Base-by-base conservation (phyloP, 2,797 vertebrate species). In the Typhlichthys subterraneus region DNA sequence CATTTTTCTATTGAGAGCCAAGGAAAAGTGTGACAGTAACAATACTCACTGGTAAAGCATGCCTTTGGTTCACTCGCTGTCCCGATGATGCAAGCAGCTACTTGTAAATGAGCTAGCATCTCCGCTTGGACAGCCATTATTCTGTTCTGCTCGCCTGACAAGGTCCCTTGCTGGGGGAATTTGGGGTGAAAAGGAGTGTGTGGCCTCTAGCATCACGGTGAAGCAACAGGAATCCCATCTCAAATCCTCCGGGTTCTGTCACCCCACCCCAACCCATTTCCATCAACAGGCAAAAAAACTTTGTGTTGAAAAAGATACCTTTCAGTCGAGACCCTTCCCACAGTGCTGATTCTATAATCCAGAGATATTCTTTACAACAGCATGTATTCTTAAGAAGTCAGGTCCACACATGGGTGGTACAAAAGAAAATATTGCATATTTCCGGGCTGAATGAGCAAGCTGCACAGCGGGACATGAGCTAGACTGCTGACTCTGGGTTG, bases 111-210 rank as follows among this genome's bases (percentile, higher is more conserved):
- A 97, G 91, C 93, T 85, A 79, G 91, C 84, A 79, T 91, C 88
- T 91, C 90, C 81, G 63, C 83, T 75, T 72, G 87, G 88, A 75
- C 83, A 82, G 84, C 93, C 89, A 93, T 95, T 95, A 94, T 94
- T 92, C 89, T 85, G 90, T 88, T 87, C 90, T 93, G 64, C 92
- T 88, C 84, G 86, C 90, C 79, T 86, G 90, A 95, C 93, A 94
- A 95, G 92, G 94, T 95, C 88, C 93, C 94, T 96, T 92, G 92
- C 94, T 94, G 86, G 88, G 91, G 92, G 92, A 93, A 94, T 94
- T 95, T 94, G 57, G 82, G 89, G 89, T 85, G 82, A 90, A 90
- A 89, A 51, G 14, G 13, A 91, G 83, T 92, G 85, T 89, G 83
- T 87, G 90, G 91, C 87, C 89, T 89, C 89, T 85, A 87, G 90